phyloP scores from a whole-genome alignment of 2,797 vertebrate species.

The Sphenodon punctatus region DNA sequence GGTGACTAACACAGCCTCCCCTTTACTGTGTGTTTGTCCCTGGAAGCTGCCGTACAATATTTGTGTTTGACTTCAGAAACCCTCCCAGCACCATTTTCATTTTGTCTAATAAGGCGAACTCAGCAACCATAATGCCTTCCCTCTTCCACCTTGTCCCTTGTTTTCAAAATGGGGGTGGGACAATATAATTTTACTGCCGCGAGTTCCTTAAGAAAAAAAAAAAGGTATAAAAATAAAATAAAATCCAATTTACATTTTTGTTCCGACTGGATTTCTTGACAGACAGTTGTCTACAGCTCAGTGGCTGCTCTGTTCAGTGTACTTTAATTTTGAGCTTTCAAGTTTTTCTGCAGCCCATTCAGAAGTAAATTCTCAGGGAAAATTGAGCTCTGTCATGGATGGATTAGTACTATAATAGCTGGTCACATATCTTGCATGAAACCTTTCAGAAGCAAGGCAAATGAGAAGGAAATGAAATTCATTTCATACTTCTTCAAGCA shows the following conservation, averaged over 20 bases:
- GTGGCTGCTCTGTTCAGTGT: conserved; percentile 80
- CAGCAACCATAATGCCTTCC: conserved; percentile 41
- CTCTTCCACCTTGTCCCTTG: conserved; percentile 62
- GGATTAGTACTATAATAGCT: conserved; percentile 98
- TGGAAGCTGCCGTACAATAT: too few relatives aligned
- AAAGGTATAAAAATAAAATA: conserved; percentile 76
- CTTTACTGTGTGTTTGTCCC: too few relatives aligned
- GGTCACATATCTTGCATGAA: conserved; percentile 95
- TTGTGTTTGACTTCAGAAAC: too few relatives aligned
- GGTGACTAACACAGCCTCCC: too few relatives aligned
- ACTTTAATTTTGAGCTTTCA: conserved; percentile 87
- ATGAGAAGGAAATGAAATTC: conserved; percentile 96
- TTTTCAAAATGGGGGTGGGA: conserved; percentile 70
- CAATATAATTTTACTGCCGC: conserved; percentile 73
- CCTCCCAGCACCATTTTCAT: too few relatives aligned
- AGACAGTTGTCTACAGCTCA: conserved; percentile 80
- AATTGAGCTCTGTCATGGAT: conserved; percentile 99
- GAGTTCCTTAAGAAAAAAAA: conserved; percentile 73
- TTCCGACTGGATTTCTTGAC: conserved; percentile 79
- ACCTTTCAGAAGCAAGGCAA: conserved; percentile 94
- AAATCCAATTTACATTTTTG: conserved; percentile 81
- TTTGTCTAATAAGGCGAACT: conserved; percentile 63
- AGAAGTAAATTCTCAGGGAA: conserved; percentile 94
- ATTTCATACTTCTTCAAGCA: conserved; percentile 99
- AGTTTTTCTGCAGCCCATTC: conserved; percentile 83